Conservation (phyloP, 1,140 invertebrate species). For the Linepithema humile region DNA sequence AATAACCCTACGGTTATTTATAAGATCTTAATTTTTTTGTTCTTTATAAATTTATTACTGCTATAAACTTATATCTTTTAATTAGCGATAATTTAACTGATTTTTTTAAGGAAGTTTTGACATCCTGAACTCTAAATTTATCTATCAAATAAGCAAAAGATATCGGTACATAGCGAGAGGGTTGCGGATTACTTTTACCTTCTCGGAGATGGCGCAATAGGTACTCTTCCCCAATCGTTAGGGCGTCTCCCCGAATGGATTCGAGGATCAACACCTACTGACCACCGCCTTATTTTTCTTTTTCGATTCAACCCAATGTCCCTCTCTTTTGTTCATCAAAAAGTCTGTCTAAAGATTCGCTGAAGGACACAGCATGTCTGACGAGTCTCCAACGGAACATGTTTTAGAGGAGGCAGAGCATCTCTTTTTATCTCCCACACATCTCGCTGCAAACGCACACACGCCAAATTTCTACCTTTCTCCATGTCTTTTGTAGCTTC, state of each 20-base stretch:
- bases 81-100: too few relatives aligned
- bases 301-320: slow-evolving; percentile 28
- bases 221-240: slow-evolving; percentile 74
- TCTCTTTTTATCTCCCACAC: slow-evolving; percentile 64
- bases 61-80: too few relatives aligned
- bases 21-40: too few relatives aligned
- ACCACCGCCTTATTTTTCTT: slow-evolving; percentile 77
- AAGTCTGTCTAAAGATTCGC: slow-evolving; percentile 28
- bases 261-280: slow-evolving; percentile 58
- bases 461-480: slow-evolving; percentile 42
- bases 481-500: slow-evolving; percentile 57
- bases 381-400: neutral
- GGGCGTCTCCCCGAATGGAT: slow-evolving; percentile 69
- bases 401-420: slow-evolving; percentile 39
- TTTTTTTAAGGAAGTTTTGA: too few relatives aligned
- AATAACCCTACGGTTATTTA: too few relatives aligned
- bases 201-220: slow-evolving; percentile 80
- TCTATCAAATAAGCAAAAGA: slow-evolving; percentile 40
- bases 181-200: slow-evolving; percentile 68
- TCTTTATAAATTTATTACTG: too few relatives aligned
- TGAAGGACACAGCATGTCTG: slow-evolving; percentile 18
- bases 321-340: neutral
- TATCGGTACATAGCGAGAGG: slow-evolving; percentile 55
- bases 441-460: slow-evolving; percentile 49
- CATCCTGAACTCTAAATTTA: neutral